Evolutionary conservation across 2,888 invertebrate genomes (phyloP), one percentile per base, ranked within the genome.

Genomic region (Drosophila prolongata): DNA sequence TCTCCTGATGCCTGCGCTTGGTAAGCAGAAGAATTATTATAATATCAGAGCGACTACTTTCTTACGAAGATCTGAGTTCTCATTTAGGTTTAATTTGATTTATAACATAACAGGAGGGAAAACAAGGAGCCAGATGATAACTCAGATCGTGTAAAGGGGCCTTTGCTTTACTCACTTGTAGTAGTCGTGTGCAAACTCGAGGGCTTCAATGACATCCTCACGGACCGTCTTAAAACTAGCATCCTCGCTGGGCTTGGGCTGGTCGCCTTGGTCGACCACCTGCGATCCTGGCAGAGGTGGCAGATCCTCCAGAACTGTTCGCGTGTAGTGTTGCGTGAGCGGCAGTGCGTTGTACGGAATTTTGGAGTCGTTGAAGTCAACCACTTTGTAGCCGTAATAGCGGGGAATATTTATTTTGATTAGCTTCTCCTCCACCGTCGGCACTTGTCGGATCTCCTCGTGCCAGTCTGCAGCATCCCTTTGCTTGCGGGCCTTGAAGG

Each of bases 401-500:
- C 94, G 94, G 0, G 96, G 96, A 95, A 97, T 95, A 90, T 97
- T 97, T 27, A 97, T 87, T 79, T 96, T 96, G 56, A 97, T 95
- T 80, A 96, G 93, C 89, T 98, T 98, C 90, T 97, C 97, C 92
- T 98, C 97, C 0, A 97, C 94, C 0, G 96, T 97, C 62, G 94
- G 93, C 11, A 96, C 84, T 1, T 93, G 91, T 89, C 94, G 94
- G 13, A 97, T 94, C 87, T 94, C 93, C 14, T 95, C 93, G 81
- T 95, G 92, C 91, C 94, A 92, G 2, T 87, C 77, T 73, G 93
- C 89, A 0, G 93, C 91, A 62, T 92, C 90, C 46, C 95, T 93
- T 80, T 92, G 90, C 65, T 93, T 92, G 66, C 89, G 93, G 8
- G 93, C 94, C 79, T 93, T 89, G 11, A 87, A 91, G 0, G 95